Evolutionary conservation across 2,797 vertebrate species (phyloP), one percentile per base, ranked within the genome.

Genomic region (Ptychobarbus kaznakovi): DNA sequence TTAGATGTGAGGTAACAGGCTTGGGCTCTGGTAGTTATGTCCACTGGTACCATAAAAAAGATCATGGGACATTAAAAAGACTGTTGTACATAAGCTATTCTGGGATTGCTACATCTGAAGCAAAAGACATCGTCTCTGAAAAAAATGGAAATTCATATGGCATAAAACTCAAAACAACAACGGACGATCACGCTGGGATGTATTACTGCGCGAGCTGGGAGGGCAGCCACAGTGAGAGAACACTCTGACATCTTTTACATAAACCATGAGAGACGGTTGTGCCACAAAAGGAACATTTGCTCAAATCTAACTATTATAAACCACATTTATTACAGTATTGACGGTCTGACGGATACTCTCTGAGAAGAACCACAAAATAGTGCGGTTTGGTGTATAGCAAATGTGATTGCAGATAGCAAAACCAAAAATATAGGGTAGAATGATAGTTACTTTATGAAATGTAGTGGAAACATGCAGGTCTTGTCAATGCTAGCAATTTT

Each of bases 41-140:
- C 35, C 87, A 90, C 73, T 88, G 86, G 89, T 87, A 89, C 73
- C 83, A 79, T 9, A 80, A 82, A 73, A 85, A 78, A 69, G 80
- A 86, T 0, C 56, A 32, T 16, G 76, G 40, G 38, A 25, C 65
- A 18, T 38, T 89, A 20, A 81, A 80, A 79, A 81, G 87, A 63
- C 63, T 88, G 13, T 46, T 86, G 2, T 87, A 84, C 20, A 73
- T 87, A 0, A 84, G 10, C 9, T 0, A 4, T 0, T 51, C 35
- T n/a, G 77, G 77, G 13, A 1, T 0, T 16, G 10, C 7, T 42
- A 16, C 4, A 15, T 3, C 0, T 40, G 85, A 83, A 3, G n/a
- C 53, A 61, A 42, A 69, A 6, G 80, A 86, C 3, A 78, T 86
- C 72, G n/a, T 11, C 1, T 10, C 9, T 46, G 3, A 40, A 63